Conservation (phyloP, 2,113 vertebrate genomes). For the Phyllopteryx taeniolatus region DNA sequence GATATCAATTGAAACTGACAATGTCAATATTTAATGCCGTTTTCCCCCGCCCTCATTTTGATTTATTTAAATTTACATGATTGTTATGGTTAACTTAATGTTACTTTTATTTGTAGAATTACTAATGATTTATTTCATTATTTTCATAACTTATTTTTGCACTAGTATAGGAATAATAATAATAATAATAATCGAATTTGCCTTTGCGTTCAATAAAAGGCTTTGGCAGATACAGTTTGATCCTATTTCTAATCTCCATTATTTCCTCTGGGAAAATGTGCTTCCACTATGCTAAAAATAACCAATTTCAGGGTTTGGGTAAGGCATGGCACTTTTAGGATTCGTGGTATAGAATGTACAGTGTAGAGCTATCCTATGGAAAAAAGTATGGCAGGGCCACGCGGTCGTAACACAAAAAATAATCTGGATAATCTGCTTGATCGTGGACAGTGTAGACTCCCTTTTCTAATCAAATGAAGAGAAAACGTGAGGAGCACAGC, state of each 20-base stretch:
- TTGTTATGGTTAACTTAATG: no score
- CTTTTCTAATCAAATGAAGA: slow-evolving; percentile 20
- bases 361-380: no score
- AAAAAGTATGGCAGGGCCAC: slow-evolving; percentile 1
- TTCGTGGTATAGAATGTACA: slow-evolving; percentile 34
- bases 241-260: neutral
- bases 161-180: no score
- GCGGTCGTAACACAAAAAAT: slow-evolving; percentile 21
- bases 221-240: neutral
- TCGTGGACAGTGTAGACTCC: slow-evolving; percentile 43
- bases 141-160: neutral
- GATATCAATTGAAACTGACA: no score
- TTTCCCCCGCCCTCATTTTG: no score
- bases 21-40: no score
- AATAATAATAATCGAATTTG: no score
- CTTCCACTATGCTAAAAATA: neutral
- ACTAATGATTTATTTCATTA: neutral
- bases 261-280: neutral
- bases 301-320: neutral
- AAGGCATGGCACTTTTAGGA: neutral
- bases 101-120: no score
- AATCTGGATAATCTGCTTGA: slow-evolving; percentile 60
- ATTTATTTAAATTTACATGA: no score
- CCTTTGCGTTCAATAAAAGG: no score
- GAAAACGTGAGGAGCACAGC: slow-evolving; percentile 25